Evolutionary conservation across 2,113 vertebrate genomes (phyloP), one percentile per base, ranked within the genome.

Genomic region (Gobio gobio): DNA sequence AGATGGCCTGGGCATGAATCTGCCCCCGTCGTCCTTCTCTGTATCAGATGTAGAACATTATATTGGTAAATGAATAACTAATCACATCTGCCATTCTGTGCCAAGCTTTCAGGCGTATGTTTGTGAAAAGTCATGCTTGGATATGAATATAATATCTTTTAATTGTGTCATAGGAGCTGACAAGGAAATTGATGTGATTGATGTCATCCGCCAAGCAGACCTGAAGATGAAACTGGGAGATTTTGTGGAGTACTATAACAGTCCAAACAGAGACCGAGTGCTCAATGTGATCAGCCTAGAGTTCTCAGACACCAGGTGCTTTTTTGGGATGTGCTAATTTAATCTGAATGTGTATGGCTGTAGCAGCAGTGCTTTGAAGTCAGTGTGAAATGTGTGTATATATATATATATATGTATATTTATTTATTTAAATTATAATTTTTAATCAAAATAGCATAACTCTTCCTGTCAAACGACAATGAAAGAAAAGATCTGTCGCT

Each of bases 201-300:
- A 98, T 82, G 97, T 98, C 79, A 91, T 92, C 51, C 95, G 97
- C 6, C 97, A 98, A 82, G 96, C 95, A 24, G 97, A 97, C 89
- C 89, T 96, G 88, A 97, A 97, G 90, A 98, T 98, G 97, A 95
- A 95, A 5, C 91, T 98, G 22, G 96, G 96, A 54, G 97, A 97
- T 79, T 98, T 98, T 92, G 96, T 95, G 64, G 94, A 95, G 86
- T 97, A 97, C 81, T 97, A 97, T 90, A 96, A 96, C 89, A 96
- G 96, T 22, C 93, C 95, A 22, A 96, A 96, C 87, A 93, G 96
- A 86, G 96, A 98, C 80, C 90, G 93, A 91, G 95, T 97, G 22
- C 96, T 98, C 33, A 98, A 98, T 87, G 97, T 97, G 63, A 98
- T 98, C 91, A 98, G 97, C 88, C 91, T 98, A 88, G 97, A 98